These are phyloP conservation scores for Lucinisca nassula DNA, from an alignment of 2,888 invertebrate genomes.

Conservation along the genomic window DNA sequence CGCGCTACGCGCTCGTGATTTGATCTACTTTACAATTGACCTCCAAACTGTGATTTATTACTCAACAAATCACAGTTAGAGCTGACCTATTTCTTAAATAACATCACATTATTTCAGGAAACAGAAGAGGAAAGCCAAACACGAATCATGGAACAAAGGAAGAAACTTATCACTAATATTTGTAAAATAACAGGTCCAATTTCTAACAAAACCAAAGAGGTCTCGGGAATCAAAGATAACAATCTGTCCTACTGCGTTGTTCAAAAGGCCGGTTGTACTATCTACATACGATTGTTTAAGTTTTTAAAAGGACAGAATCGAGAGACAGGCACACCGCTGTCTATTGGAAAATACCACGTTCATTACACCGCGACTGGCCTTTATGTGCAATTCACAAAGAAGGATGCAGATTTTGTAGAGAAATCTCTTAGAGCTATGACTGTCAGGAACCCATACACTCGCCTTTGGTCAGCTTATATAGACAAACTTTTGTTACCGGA, in stretches of 20 bases:
- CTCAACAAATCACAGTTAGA: too few species aligned
- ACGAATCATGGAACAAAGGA: neutral
- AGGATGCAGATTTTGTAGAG: constrained; percentile 25
- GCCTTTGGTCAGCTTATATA: constrained; percentile 77
- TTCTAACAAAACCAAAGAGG: neutral
- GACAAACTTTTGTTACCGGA: constrained; percentile 78
- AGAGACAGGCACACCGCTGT: constrained; percentile 39
- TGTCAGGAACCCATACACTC: constrained; percentile 74
- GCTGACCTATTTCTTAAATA: too few species aligned
- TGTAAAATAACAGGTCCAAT: neutral
- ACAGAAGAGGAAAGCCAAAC: neutral
- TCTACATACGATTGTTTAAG: constrained; percentile 75
- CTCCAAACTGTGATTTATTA: too few species aligned
- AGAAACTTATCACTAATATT: neutral
- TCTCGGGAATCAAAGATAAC: constrained; percentile 35
- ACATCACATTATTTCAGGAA: too few species aligned
- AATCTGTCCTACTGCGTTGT: constrained; percentile 73
- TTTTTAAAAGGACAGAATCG: constrained; percentile 67
- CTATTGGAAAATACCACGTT: constrained; percentile 54
- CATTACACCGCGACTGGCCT: constrained; percentile 23
- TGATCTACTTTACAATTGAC: too few species aligned
- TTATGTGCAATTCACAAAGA: neutral
- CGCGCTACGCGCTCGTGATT: too few species aligned
- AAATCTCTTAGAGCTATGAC: constrained; percentile 66
- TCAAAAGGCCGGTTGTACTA: constrained; percentile 77